Conservation (phyloP, 2,888 invertebrate species). For the Synergus laeviventris region DNA sequence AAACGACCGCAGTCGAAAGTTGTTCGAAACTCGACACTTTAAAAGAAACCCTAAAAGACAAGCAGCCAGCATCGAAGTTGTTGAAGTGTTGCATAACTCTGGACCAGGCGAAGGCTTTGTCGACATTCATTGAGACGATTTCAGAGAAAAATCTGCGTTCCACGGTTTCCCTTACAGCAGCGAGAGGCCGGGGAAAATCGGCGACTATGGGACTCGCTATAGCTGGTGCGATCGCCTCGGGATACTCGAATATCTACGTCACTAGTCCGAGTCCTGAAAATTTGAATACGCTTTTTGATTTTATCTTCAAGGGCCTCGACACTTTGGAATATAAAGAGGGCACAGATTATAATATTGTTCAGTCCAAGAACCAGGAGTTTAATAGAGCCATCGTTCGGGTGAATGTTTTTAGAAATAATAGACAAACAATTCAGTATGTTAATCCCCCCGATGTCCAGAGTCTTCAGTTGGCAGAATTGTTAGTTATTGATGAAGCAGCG, state of each 20-base stretch:
- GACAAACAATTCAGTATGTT: slow-evolving; percentile 98
- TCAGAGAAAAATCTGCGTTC: slow-evolving; percentile 93
- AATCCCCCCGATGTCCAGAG: slow-evolving; percentile 91
- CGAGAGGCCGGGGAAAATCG: slow-evolving; percentile 98
- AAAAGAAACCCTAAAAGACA: slow-evolving; percentile 90
- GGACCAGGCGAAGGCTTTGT: slow-evolving; percentile 94
- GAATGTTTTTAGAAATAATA: slow-evolving; percentile 91
- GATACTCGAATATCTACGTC: slow-evolving; percentile 96
- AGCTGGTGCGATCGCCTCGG: slow-evolving; percentile 89
- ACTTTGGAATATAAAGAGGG: slow-evolving; percentile 96
- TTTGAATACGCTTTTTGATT: slow-evolving; percentile 97
- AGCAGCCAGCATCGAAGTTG: slow-evolving; percentile 93
- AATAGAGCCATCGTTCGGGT: slow-evolving; percentile 97
- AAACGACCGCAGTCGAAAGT: slow-evolving; percentile 76
- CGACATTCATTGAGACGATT: slow-evolving; percentile 95
- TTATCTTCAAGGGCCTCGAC: slow-evolving; percentile 95
- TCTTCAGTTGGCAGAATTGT: slow-evolving; percentile 93
- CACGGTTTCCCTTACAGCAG: slow-evolving; percentile 96
- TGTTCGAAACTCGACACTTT: slow-evolving; percentile 82
- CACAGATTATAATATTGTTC: slow-evolving; percentile 94
- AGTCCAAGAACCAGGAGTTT: slow-evolving; percentile 96
- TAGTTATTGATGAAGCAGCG: slow-evolving; percentile 99
- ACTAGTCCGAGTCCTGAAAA: slow-evolving; percentile 99
- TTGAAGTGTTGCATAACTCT: slow-evolving; percentile 93
- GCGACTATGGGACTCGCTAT: slow-evolving; percentile 96